phyloP scores from a whole-genome alignment of 2,888 invertebrate species.

The Zeuzera pyrina region DNA sequence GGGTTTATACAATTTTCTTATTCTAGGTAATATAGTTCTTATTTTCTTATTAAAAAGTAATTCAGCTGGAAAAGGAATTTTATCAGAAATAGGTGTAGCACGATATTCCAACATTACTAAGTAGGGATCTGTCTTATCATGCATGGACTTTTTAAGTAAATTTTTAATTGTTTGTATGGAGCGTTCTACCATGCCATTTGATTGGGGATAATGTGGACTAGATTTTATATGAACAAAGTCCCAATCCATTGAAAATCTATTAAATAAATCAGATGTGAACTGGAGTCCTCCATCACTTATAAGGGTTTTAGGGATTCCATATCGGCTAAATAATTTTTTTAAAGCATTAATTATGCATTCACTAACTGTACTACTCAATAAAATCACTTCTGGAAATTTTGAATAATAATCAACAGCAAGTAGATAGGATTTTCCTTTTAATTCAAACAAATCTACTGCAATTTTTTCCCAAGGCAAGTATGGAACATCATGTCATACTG shows the following conservation, averaged over 20 bases:
- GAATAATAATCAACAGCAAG: conserved; percentile 7
- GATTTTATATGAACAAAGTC: conserved; percentile 9
- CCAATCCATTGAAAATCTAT: conserved; percentile 6
- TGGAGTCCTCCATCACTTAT: conserved; percentile 6
- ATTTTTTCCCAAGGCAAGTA: conserved; percentile 9
- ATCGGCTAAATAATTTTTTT: conserved; percentile 8
- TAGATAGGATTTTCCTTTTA: neutral
- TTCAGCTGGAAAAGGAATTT: no score
- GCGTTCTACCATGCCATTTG: conserved; percentile 9
- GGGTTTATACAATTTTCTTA: no score
- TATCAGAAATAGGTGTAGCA: conserved; percentile 7
- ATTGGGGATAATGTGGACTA: conserved; percentile 9
- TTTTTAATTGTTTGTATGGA: conserved; percentile 11
- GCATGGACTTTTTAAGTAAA: conserved; percentile 11
- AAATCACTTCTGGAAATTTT: conserved; percentile 7
- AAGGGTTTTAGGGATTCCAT: conserved; percentile 8
- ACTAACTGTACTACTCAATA: neutral
- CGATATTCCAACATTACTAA: conserved; percentile 10
- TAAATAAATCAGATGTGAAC: conserved; percentile 7
- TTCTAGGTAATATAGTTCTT: no score
- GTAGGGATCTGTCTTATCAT: conserved; percentile 9
- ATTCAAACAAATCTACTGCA: conserved; percentile 2
- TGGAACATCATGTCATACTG: conserved; percentile 5
- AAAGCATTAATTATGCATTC: conserved; percentile 2
- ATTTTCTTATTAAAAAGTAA: no score